Evolutionary conservation across 2,113 vertebrate genomes (phyloP).

Genomic region (Lophochroa leadbeateri): DNA sequence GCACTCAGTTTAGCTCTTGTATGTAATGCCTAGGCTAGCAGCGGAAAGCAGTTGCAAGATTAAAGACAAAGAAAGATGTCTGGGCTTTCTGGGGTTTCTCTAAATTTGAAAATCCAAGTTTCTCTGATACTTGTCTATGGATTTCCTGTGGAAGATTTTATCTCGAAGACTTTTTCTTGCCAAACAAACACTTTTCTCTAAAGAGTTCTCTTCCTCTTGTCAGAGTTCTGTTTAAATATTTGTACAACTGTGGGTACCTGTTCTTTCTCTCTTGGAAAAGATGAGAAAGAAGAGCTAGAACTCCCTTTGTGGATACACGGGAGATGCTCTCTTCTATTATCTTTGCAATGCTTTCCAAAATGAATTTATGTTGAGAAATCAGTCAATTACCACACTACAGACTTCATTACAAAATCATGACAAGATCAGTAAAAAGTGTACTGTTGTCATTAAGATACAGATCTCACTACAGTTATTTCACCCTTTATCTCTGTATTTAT

Average conservation of each 20-base stretch:
- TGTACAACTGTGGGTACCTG: not conserved
- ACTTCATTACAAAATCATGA: not conserved
- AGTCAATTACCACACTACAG: not conserved
- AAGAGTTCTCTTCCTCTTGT: not conserved
- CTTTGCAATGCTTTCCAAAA: not conserved
- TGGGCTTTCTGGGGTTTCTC: not conserved
- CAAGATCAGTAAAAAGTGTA: not conserved
- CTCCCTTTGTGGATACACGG: not conserved
- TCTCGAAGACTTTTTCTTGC: not conserved
- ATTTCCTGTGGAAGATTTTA: not conserved
- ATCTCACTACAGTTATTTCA: not conserved
- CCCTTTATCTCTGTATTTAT: not conserved
- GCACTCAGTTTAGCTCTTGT: not conserved
- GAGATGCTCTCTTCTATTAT: not conserved
- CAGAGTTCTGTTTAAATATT: not conserved
- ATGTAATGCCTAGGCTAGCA: not conserved
- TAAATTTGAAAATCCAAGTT: not conserved
- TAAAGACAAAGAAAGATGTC: not conserved
- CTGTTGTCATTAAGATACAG: not conserved
- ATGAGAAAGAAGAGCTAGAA: not conserved
- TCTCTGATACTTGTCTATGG: not conserved
- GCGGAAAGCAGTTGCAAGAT: not conserved
- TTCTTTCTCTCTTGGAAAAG: not conserved
- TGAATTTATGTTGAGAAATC: not conserved
- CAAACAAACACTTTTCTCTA: not conserved